These are phyloP conservation scores for Trematomus loennbergii DNA, from an alignment of 2,113 vertebrate genomes.

Conservation along the genomic window DNA sequence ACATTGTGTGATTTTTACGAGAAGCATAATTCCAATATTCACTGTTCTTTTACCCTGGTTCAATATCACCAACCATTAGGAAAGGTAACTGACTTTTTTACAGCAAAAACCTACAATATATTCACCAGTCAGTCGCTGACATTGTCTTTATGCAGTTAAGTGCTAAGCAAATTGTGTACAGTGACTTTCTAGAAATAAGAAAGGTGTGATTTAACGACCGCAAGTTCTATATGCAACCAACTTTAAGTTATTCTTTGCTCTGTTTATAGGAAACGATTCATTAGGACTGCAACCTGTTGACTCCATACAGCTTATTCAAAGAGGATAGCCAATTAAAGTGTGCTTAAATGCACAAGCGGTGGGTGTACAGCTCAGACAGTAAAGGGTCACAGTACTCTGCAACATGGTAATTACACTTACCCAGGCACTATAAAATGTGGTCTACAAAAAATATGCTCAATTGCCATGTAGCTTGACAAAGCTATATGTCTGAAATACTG, in stretches of 20 bases:
- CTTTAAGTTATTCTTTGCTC: too few relatives aligned
- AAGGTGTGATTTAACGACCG: too few relatives aligned
- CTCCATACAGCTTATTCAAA: not conserved
- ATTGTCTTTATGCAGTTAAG: too few relatives aligned
- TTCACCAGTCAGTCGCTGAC: too few relatives aligned
- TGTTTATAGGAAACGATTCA: too few relatives aligned
- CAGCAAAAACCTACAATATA: too few relatives aligned
- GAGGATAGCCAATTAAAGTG: not conserved
- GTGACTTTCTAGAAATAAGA: too few relatives aligned
- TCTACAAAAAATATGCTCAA: not conserved
- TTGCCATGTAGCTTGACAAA: not conserved
- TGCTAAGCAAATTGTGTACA: too few relatives aligned
- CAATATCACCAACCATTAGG: not conserved
- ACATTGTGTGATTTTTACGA: not conserved
- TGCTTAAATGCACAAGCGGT: not conserved
- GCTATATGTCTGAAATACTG: not conserved
- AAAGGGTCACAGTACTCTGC: not conserved
- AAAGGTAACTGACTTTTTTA: too few relatives aligned
- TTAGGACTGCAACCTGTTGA: not conserved
- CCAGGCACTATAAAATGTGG: not conserved
- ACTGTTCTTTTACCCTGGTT: not conserved
- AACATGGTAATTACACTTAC: conserved; percentile 20
- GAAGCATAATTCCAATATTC: not conserved
- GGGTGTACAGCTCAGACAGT: not conserved
- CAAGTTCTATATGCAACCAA: too few relatives aligned